Percentiles rank a stretch among this genome's conserved stretches.
Conservation (phyloP, 1,140 invertebrate genomes). For the Oedothorax gibbosus region DNA sequence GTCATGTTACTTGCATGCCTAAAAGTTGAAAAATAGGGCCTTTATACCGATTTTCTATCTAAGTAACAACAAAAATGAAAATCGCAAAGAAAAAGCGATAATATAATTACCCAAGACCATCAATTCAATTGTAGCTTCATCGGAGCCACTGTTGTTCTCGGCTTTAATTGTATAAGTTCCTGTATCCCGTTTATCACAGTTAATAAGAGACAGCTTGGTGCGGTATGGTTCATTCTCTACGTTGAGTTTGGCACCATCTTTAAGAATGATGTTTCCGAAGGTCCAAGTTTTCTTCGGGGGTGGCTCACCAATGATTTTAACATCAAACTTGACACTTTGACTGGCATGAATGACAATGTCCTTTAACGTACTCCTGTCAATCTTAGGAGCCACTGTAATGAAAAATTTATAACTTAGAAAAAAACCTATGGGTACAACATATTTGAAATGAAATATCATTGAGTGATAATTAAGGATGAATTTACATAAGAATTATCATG, state of each 20-base stretch:
- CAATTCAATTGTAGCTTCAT: slow-evolving; percentile 91
- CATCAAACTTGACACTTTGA: slow-evolving; percentile 85
- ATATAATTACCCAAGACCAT: slow-evolving; percentile 80
- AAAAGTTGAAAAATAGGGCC: too few species aligned
- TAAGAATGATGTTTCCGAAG: slow-evolving; percentile 75
- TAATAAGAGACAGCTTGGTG: slow-evolving; percentile 85
- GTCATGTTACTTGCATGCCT: too few species aligned
- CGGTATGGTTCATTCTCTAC: slow-evolving; percentile 89
- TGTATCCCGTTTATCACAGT: slow-evolving; percentile 84
- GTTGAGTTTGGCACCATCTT: slow-evolving; percentile 72
- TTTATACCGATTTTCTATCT: too few species aligned
- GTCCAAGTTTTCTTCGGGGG: slow-evolving; percentile 83
- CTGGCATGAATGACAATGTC: slow-evolving; percentile 84
- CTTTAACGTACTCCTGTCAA: slow-evolving; percentile 84
- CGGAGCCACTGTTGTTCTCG: slow-evolving; percentile 86
- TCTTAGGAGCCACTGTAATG: slow-evolving; percentile 94
- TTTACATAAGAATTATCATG: background rate
- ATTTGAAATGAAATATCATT: background rate
- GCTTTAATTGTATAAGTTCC: slow-evolving; percentile 88
- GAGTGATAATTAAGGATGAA: background rate
- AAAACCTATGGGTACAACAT: background rate
- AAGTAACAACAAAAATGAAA: too few species aligned
- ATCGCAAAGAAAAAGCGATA: background rate
- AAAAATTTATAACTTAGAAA: slow-evolving; percentile 80
- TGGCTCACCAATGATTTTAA: slow-evolving; percentile 87